Percentiles rank a stretch among this genome's conserved stretches.
phyloP scores from a whole-genome alignment of 92 coral and sea anemone genomes.

The Chrysogorgia sp. region DNA sequence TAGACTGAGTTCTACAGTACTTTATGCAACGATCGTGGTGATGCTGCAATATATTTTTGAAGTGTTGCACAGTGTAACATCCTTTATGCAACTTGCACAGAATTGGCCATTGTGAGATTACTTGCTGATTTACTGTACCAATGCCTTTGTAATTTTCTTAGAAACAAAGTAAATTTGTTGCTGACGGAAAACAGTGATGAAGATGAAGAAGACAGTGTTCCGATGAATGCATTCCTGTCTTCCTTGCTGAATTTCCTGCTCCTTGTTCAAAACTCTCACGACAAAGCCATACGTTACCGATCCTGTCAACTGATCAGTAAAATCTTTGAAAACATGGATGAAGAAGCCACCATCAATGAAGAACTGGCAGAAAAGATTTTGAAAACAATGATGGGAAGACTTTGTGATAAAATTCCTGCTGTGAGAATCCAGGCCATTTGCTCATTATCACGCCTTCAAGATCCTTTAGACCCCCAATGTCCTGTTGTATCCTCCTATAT shows the following conservation, averaged over 20 bases:
- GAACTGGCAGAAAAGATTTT: constrained; percentile 88
- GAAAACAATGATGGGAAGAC: constrained; percentile 76
- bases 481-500: constrained; percentile 71
- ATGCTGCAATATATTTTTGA: too few relatives aligned
- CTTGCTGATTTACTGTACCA: too few relatives aligned
- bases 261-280: constrained; percentile 74
- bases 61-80: too few relatives aligned
- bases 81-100: too few relatives aligned
- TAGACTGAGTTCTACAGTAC: too few relatives aligned
- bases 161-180: background rate
- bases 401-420: constrained; percentile 80
- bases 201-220: constrained; percentile 56
- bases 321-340: constrained; percentile 77
- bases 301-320: constrained; percentile 88
- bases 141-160: background rate
- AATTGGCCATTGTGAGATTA: too few relatives aligned
- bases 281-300: constrained; percentile 89
- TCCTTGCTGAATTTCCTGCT: constrained; percentile 69
- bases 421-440: constrained; percentile 84
- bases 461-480: constrained; percentile 79
- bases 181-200: constrained; percentile 47
- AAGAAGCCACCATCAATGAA: constrained; percentile 86
- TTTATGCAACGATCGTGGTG: too few relatives aligned
- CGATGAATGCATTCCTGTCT: constrained; percentile 64
- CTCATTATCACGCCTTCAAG: constrained; percentile 87